Conservation (phyloP, 2,797 vertebrate genomes). For the Pachyuromys duprasi region DNA sequence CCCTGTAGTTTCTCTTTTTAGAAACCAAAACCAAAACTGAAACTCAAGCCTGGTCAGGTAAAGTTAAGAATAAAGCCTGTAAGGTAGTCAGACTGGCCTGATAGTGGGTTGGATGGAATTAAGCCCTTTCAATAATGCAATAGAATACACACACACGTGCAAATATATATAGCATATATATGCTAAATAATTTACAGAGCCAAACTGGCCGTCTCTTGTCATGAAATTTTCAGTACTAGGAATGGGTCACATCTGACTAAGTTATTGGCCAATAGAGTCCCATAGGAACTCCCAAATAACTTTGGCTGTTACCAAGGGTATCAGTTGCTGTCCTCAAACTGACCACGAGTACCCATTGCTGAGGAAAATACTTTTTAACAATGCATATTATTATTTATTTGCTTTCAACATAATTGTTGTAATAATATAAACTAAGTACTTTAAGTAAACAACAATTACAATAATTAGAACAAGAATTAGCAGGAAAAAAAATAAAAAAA, state of each 20-base stretch:
- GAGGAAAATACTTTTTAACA: neutral
- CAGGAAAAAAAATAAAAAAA: neutral
- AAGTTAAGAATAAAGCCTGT: too few species aligned
- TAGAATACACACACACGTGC: too few species aligned
- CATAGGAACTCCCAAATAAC: neutral
- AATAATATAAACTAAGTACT: neutral
- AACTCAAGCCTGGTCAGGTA: too few species aligned
- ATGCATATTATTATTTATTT: neutral
- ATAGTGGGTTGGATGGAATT: too few species aligned
- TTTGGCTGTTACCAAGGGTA: neutral
- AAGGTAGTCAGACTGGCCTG: too few species aligned
- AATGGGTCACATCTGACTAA: too few species aligned
- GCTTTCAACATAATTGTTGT: neutral
- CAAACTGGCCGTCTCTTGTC: neutral
- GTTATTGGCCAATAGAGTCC: too few species aligned
- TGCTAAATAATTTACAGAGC: neutral
- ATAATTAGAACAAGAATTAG: neutral
- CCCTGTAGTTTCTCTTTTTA: too few species aligned
- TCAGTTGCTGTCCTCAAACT: neutral
- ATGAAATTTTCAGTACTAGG: neutral
- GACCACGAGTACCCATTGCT: neutral
- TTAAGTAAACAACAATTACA: neutral
- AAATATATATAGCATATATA: neutral
- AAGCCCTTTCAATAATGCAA: too few species aligned
- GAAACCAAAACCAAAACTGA: too few species aligned